These are phyloP conservation scores for Drosophila kuntzei DNA, from an alignment of 2,888 invertebrate species.

Conservation along the genomic window DNA sequence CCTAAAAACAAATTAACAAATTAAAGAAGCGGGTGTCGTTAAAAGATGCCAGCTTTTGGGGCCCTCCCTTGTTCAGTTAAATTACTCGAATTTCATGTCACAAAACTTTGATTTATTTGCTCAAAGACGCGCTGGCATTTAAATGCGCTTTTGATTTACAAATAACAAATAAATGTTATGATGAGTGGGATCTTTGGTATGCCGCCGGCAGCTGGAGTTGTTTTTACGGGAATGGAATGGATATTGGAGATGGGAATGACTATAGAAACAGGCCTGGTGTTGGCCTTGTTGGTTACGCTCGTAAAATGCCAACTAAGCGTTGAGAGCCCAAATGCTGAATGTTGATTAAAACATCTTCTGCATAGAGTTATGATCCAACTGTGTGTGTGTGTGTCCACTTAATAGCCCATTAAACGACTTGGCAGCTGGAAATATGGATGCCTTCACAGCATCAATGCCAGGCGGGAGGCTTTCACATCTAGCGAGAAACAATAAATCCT, in stretches of 20 bases:
- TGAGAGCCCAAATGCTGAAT: constrained; percentile 58
- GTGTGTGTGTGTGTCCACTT: constrained; percentile 60
- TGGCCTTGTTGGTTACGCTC: constrained; percentile 71
- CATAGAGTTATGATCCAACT: constrained; percentile 55
- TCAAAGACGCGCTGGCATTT: constrained; percentile 65
- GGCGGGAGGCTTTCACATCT: constrained; percentile 59
- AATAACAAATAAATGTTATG: constrained; percentile 81
- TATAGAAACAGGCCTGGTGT: constrained; percentile 33
- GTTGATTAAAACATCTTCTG: constrained; percentile 75
- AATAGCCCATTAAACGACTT: constrained; percentile 78
- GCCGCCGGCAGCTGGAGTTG: constrained; percentile 71
- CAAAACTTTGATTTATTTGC: constrained; percentile 73
- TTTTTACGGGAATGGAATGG: constrained; percentile 26
- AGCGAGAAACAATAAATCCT: constrained; percentile 80
- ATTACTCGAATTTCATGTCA: constrained; percentile 80
- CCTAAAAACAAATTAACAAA: constrained; percentile 74
- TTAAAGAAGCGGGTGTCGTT: constrained; percentile 80
- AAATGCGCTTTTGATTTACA: constrained; percentile 80
- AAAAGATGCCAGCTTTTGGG: constrained; percentile 50
- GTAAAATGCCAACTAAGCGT: constrained; percentile 78
- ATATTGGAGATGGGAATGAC: constrained; percentile 9
- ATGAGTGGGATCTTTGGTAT: constrained; percentile 80
- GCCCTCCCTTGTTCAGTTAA: constrained; percentile 31
- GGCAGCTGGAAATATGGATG: constrained; percentile 65
- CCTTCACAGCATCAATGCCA: constrained; percentile 35